Base-by-base conservation (phyloP, 2,797 vertebrate genomes). In the Pantherophis alleghaniensis region DNA sequence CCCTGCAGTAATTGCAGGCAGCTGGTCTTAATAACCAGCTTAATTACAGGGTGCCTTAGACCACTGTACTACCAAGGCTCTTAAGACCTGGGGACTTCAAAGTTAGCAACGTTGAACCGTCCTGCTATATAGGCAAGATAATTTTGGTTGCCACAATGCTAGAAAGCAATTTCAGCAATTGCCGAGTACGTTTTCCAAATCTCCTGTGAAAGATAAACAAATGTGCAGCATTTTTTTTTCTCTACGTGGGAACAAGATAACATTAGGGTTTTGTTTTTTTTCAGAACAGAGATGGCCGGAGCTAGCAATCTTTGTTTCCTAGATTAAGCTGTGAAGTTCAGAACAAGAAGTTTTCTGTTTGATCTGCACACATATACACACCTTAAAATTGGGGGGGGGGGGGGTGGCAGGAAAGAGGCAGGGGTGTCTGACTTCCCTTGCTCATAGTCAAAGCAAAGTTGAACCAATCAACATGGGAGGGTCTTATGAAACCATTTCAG, bases 401-500 rank as follows among this genome's bases (percentile, higher is more conserved):
- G 9, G 51, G 7, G 51, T 51, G 51, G 42, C 1, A 7, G 1
- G 63, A 2, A 5, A 5, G 56, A 61, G 60, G 9, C 24, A 14
- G 28, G 10, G 13, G 13, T 22, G 20, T 60, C 55, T 47, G 22
- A 26, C 24, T 57, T 2, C 9, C 22, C 66, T 69, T 53, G n/a
- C 83, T 90, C 95, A 93, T 86, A 91, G 74, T 90, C 47, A 83
- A 86, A 92, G 61, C 94, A 94, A 90, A 32, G 66, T 69, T 89
- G 11, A 90, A 90, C 55, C 90, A 96, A 69, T 69, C 92, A 95
- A 94, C 92, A 95, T 92, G 95, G 96, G 96, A 94, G 11, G 42
- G 94, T 55, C 55, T 89, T 32, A 47, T 90, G 89, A 74, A 93
- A 93, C 91, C 87, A 26, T 93, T 94, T 96, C 92, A 89, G 95